Evolutionary conservation across 2,113 vertebrate genomes (phyloP), one percentile per base, ranked within the genome.

Genomic region (Microcebus murinus): DNA sequence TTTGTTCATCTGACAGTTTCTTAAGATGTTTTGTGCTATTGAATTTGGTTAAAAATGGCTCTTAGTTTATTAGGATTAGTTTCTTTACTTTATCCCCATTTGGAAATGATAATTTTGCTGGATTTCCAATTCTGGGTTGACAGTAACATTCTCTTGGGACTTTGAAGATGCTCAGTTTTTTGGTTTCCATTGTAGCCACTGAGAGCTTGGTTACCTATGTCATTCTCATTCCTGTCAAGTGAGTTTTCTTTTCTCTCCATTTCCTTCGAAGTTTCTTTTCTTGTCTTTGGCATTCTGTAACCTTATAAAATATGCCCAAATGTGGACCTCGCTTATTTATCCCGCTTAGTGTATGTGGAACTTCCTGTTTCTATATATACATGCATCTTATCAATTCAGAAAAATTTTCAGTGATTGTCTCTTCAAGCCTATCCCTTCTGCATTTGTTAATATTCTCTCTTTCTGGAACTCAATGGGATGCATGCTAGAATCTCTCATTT

Each of bases 41-140:
- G 45, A 45, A 45, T 45, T 45, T 45, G 45, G 45, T 45, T 8
- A 45, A 45, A 45, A 45, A 45, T 8, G 45, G 45, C 8, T 45
- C 45, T 45, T 45, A 45, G 8, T 45, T 45, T 45, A 45, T 45
- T 45, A 45, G 45, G 8, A 45, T 45, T 45, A 45, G 45, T 45
- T 45, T 86, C 77, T 93, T 92, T 3, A 67, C 52, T 84, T 89
- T 39, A 59, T 8, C 48, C 18, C 36, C 50, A 76, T 80, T 88
- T 96, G 82, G 71, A 81, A 95, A 55, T 74, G 71, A 79, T 74
- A 68, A 18, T 52, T 90, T 86, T 86, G 7, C 39, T 90, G 13
- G 61, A 29, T 70, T 93, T n/a, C 85, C 10, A 91, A 11, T 83
- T 91, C 36, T 59, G 21, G 63, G 68, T 39, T 45, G 17, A 68